These are phyloP conservation scores for Pteria penguin DNA, from an alignment of 2,888 invertebrate genomes.

Conservation along the genomic window DNA sequence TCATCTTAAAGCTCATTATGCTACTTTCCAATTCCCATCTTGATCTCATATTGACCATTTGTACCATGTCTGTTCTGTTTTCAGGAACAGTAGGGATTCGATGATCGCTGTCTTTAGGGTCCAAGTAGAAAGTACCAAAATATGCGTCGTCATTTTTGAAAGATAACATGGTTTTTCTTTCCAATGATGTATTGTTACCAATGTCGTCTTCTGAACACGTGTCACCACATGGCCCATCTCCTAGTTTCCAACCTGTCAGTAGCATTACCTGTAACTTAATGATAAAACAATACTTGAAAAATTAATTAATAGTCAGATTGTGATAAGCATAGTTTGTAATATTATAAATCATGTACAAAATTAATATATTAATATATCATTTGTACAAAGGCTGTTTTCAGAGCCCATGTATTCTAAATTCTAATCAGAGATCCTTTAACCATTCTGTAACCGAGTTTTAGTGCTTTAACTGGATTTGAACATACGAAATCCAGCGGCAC, in stretches of 20 bases:
- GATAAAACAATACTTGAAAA: too few relatives aligned
- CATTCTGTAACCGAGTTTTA: too few relatives aligned
- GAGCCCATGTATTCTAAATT: too few relatives aligned
- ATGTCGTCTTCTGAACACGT: background rate
- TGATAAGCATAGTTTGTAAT: too few relatives aligned
- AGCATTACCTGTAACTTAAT: background rate
- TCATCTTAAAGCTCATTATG: background rate
- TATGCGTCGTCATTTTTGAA: background rate
- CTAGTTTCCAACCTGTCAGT: background rate
- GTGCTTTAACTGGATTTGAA: too few relatives aligned
- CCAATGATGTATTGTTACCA: background rate
- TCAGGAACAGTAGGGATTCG: background rate
- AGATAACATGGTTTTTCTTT: background rate
- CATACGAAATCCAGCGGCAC: too few relatives aligned
- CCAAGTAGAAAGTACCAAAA: background rate
- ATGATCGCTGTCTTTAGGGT: background rate
- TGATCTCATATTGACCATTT: background rate
- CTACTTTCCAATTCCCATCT: background rate
- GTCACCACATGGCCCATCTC: background rate
- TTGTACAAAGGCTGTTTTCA: too few relatives aligned
- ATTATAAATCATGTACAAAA: too few relatives aligned
- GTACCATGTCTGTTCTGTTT: slow-evolving; percentile 1
- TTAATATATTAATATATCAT: too few relatives aligned
- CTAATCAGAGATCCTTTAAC: too few relatives aligned
- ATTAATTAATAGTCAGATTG: too few relatives aligned